Conservation (phyloP, 1,140 invertebrate genomes). For the Epicauta chinensis region DNA sequence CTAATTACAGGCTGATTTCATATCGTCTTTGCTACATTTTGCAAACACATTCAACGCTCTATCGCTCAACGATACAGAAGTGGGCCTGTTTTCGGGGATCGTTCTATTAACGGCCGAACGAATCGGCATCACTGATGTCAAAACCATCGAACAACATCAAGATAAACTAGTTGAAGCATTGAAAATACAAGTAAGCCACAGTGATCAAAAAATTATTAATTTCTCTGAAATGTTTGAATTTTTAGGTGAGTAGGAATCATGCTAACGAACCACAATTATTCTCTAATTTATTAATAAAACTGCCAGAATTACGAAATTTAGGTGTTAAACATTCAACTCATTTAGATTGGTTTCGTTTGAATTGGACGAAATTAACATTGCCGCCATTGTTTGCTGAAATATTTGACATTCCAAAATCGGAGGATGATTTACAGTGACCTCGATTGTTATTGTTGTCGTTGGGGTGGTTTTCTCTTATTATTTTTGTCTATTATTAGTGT, state of each 20-base stretch:
- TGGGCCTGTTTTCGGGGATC: constrained; percentile 83
- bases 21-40: constrained; percentile 70
- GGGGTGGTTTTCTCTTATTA: not conserved
- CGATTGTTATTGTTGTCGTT: constrained; percentile 8
- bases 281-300: constrained; percentile 62
- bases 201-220: no score
- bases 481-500: constrained; percentile 3
- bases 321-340: constrained; percentile 78
- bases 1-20: constrained; percentile 60
- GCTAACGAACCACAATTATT: constrained; percentile 52
- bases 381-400: constrained; percentile 95
- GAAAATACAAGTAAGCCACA: constrained; percentile 66
- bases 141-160: constrained; percentile 75
- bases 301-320: constrained; percentile 75
- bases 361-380: constrained; percentile 79
- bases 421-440: constrained; percentile 63
- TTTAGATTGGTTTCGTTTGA: constrained; percentile 82
- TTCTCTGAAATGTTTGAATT: no score
- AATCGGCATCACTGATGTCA: constrained; percentile 72
- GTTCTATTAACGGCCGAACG: constrained; percentile 78
- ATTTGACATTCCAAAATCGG: constrained; percentile 92
- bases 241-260: constrained; percentile 39
- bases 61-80: constrained; percentile 80
- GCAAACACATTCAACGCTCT: constrained; percentile 70
- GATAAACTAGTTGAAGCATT: constrained; percentile 82